Percentiles rank a stretch among this genome's conserved stretches.
Conservation (phyloP, 2,797 vertebrate species). For the Nannoperca obscura region DNA sequence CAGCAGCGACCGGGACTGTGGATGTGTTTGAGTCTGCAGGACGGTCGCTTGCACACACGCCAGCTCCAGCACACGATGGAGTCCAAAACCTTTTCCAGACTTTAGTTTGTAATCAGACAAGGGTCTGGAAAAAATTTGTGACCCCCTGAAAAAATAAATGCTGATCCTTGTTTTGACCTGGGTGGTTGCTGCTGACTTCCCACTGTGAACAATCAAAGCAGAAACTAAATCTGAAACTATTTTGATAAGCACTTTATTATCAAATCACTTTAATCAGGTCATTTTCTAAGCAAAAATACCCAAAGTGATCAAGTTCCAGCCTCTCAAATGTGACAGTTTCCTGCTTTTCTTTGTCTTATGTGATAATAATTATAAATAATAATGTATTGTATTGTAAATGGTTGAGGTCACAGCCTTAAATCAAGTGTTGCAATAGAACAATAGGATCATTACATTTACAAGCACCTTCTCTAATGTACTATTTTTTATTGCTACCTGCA, state of each 20-base stretch:
- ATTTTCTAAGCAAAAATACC: too few species aligned
- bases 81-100: constrained; percentile 44
- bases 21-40: constrained; percentile 43
- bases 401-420: background rate
- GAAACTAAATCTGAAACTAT: too few species aligned
- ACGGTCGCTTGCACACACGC: constrained; percentile 7
- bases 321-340: background rate
- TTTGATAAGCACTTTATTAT: too few species aligned
- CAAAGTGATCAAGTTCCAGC: background rate
- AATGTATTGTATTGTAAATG: background rate
- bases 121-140: constrained; percentile 23
- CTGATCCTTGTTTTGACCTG: constrained; percentile 15
- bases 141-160: background rate
- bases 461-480: background rate
- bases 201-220: background rate
- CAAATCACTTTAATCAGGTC: too few species aligned
- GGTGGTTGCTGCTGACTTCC: background rate
- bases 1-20: constrained; percentile 40
- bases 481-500: background rate
- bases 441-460: background rate
- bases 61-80: background rate
- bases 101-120: constrained; percentile 11
- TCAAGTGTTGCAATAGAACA: background rate
- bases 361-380: background rate
- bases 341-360: background rate